Base-by-base conservation (phyloP, 2,113 vertebrate species). In the Gnathochromis pfefferi region DNA sequence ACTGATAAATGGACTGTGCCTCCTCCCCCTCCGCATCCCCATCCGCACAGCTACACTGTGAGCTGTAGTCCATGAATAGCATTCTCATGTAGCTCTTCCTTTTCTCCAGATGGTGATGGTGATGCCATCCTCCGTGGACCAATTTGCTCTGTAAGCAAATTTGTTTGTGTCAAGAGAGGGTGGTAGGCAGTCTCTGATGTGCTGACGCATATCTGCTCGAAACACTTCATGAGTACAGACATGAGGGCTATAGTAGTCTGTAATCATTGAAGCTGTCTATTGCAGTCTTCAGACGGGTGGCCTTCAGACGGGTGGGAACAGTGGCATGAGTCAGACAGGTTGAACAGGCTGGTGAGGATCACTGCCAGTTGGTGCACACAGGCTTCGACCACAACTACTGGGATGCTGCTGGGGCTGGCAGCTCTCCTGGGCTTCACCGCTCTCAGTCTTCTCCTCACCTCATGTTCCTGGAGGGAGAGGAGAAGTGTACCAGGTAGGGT, bases 341-440 rank as follows among this genome's bases (percentile, higher is more conserved):
- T 51, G 49, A 51, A 5, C 17, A 51, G 17, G 17, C 49, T 0
- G 49, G 49, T 51, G 49, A 19, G 49, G 49, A 51, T 19, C 51
- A n/a, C 51, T 53, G 51, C 19, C 51, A 0, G n/a, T 21, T 53
- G 51, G 19, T 21, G 19, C 19, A 53, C 19, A 0, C 51, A 53
- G 51, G 19, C 51, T 53, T 53, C 9, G 5, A 53, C 19, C 1
- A 0, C 51, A 53, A n/a, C 19, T n/a, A 53, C 51, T 53, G 19
- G 51, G 51, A 53, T 53, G 19, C 51, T n/a, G 19, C 9, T 2
- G 19, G 9, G 19, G 51, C 51, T 21, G 19, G 51, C 19, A 2
- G 51, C 3, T 51, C 49, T n/a, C n/a, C n/a, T n/a, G n/a, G n/a
- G n/a, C n/a, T n/a, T n/a, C n/a, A n/a, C n/a, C n/a, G n/a, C n/a